Percentiles rank a stretch among this genome's conserved stretches.
Conservation (phyloP, 2,888 invertebrate species). For the Hecatera dysodea region DNA sequence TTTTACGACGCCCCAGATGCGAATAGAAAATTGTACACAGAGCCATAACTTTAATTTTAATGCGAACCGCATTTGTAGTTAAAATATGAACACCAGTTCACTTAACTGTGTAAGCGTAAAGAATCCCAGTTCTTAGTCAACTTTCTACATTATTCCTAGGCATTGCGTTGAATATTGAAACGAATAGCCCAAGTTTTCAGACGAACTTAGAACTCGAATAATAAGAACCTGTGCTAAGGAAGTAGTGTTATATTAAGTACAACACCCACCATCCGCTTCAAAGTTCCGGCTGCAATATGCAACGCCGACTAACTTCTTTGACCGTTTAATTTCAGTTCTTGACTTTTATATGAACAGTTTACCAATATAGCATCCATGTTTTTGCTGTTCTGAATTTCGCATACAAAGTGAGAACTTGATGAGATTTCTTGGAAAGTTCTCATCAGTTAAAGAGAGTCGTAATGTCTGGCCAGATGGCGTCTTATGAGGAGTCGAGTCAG, state of each 20-base stretch:
- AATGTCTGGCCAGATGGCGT: slow-evolving; percentile 7
- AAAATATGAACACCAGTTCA: slow-evolving; percentile 28
- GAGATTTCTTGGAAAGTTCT: slow-evolving; percentile 25
- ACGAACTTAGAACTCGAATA: slow-evolving; percentile 82
- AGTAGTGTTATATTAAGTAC: slow-evolving; percentile 80
- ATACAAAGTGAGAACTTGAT: slow-evolving; percentile 31
- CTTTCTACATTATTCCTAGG: slow-evolving; percentile 78
- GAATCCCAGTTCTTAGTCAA: slow-evolving; percentile 72
- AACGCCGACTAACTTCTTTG: slow-evolving; percentile 62
- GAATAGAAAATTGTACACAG: slow-evolving; percentile 60
- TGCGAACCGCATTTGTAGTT: slow-evolving; percentile 25
- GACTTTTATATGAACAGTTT: slow-evolving; percentile 62
- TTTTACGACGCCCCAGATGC: slow-evolving; percentile 51
- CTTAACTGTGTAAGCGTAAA: slow-evolving; percentile 67
- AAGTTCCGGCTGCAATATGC: slow-evolving; percentile 71
- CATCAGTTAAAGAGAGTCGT: slow-evolving; percentile 3
- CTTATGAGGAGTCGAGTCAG: neutral
- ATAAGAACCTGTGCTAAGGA: slow-evolving; percentile 76
- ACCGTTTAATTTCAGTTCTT: slow-evolving; percentile 69
- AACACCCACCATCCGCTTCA: slow-evolving; percentile 70
- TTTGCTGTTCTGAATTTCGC: slow-evolving; percentile 34
- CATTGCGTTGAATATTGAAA: slow-evolving; percentile 84
- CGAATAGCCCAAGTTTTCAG: slow-evolving; percentile 81
- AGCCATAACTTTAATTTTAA: slow-evolving; percentile 49
- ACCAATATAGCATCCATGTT: slow-evolving; percentile 37